phyloP scores from a whole-genome alignment of 2,888 invertebrate species.

The Geophilus truncorum region DNA sequence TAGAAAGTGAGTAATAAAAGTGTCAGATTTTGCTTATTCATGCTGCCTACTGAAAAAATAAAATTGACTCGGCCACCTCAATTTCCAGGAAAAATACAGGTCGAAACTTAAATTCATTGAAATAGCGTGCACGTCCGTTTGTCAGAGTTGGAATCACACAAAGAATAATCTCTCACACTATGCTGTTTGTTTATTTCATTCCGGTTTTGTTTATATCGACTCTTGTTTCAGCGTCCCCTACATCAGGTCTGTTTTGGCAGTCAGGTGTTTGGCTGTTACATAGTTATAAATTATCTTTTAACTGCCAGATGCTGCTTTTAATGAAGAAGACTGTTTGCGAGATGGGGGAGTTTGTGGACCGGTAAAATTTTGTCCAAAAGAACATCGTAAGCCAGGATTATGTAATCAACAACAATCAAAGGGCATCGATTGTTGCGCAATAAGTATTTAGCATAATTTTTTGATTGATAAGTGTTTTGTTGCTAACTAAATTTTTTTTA shows the following conservation, averaged over 20 bases:
- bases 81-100: neutral
- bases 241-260: neutral
- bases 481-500: neutral
- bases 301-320: neutral
- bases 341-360: neutral
- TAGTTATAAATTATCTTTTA: neutral
- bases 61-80: neutral
- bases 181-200: too few species aligned
- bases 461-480: neutral
- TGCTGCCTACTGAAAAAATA: neutral
- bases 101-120: neutral
- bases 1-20: too few species aligned
- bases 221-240: neutral
- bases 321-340: neutral
- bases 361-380: neutral
- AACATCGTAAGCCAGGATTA: neutral
- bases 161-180: too few species aligned
- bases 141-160: too few species aligned
- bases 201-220: neutral
- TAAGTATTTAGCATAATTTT: neutral
- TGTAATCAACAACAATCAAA: neutral
- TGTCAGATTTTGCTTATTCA: too few species aligned
- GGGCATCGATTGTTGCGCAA: neutral
- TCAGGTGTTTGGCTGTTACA: neutral
- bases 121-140: neutral